Evolutionary conservation across 2,797 vertebrate genomes (phyloP).

Genomic region (Manis javanica): DNA sequence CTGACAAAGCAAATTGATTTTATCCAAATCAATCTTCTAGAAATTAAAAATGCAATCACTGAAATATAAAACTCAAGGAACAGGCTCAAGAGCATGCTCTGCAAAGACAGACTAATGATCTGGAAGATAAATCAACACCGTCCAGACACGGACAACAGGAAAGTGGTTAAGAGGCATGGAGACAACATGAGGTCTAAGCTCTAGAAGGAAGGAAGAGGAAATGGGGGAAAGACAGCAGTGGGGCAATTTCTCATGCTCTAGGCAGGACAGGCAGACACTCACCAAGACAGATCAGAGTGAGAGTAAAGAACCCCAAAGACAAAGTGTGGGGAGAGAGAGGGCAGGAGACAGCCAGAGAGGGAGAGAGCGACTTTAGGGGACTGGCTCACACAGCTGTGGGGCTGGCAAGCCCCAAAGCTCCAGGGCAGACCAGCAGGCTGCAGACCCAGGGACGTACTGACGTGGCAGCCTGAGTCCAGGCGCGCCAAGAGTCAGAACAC

Average conservation of each 20-base stretch:
- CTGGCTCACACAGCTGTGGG: background rate
- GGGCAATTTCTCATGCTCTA: no score
- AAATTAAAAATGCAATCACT: background rate
- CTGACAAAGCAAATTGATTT: background rate
- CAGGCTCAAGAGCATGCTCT: accelerated
- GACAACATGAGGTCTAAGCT: accelerated
- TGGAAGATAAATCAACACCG: background rate
- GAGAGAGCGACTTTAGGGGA: background rate
- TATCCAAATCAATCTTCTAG: background rate
- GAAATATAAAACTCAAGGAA: background rate
- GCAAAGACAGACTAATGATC: no score
- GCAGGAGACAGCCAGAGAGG: background rate
- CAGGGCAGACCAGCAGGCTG: background rate
- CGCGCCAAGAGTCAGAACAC: background rate
- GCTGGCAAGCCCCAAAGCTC: background rate
- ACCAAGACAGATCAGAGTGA: no score
- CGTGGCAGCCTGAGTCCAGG: background rate
- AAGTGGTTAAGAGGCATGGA: accelerated
- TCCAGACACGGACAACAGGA: accelerated
- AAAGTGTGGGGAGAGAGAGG: no score
- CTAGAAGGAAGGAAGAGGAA: no score
- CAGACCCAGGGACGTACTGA: accelerated
- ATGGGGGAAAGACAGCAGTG: background rate
- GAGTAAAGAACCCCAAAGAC: background rate
- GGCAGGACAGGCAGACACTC: accelerated